Evolutionary conservation across 2,888 invertebrate species (phyloP), one percentile per base, ranked within the genome.

Genomic region (Chydorus sphaericus): DNA sequence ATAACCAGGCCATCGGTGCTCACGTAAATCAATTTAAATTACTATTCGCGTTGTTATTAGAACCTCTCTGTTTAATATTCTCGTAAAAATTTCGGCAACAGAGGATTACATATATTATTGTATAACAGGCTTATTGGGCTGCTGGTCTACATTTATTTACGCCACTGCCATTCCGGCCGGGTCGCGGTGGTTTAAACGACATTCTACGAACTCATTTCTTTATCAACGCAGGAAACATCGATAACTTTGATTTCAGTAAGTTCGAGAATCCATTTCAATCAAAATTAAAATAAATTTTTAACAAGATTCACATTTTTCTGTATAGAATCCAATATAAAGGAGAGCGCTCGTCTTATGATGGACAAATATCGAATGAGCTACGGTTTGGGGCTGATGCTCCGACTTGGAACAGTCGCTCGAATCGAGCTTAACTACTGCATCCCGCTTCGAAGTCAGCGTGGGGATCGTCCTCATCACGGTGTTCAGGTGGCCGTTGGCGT

Each of bases 391-490:
- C 68, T 94, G 54, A 88, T 86, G 14, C 75, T 94, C 66, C 79
- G 85, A 60, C 73, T 97, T 57, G 91, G 82, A 62, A 77, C 86
- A 61, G 75, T 83, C 60, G 93, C 92, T n/a, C 77, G 94, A 57
- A 76, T 97, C 55, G 97, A 98, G 75, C 77, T 98, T 55, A 97
- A 96, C 76, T 92, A 96, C 73, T 86, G 88, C 69, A 71, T 86
- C 65, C 96, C 96, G 39, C 64, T 86, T 55, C 71, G 74, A 49
- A 78, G 77, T 60, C 74, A 77, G 61, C 70, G 74, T 58, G 80
- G 76, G 14, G 91, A 92, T 71, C 73, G 70, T 62, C 63, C 76
- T 55, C 73, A 77, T 54, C 77, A 78, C 60, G 87, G 87, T 44
- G 76, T 90, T 63, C 89, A 90, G 72, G 81, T 90, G 67, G 91